These are phyloP conservation scores for Linnaemya vulpina DNA, from an alignment of 2,888 invertebrate species.

Conservation along the genomic window DNA sequence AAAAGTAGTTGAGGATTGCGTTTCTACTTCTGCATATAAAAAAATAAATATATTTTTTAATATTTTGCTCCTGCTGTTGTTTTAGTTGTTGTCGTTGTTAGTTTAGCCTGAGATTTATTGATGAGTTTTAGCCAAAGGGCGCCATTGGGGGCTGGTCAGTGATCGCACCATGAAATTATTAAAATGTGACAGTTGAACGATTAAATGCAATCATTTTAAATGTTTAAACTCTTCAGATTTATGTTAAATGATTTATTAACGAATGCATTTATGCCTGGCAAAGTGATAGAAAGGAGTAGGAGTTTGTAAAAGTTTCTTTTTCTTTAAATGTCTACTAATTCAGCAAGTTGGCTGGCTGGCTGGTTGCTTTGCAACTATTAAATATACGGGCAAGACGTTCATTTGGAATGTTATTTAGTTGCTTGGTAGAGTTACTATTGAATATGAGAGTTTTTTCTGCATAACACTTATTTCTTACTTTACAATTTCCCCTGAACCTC, in stretches of 20 bases:
- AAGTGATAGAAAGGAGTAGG: constrained; percentile 19
- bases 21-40: constrained; percentile 52
- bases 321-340: constrained; percentile 11
- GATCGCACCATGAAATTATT: constrained; percentile 81
- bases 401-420: neutral
- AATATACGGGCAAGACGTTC: neutral
- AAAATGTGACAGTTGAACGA: constrained; percentile 81
- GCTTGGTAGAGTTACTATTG: no score
- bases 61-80: constrained; percentile 46
- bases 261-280: neutral
- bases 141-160: constrained; percentile 79
- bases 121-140: constrained; percentile 80
- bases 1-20: constrained; percentile 56
- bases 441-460: no score
- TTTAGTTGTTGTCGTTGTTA: constrained; percentile 63
- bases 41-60: constrained; percentile 20
- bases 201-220: constrained; percentile 80
- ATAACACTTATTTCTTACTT: no score
- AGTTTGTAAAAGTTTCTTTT: constrained; percentile 17
- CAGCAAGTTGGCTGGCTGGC: neutral
- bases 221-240: constrained; percentile 72
- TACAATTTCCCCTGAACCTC: no score
- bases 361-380: neutral
- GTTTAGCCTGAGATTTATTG: constrained; percentile 77
- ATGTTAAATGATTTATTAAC: constrained; percentile 73